Evolutionary conservation across 2,797 vertebrate species (phyloP).

Genomic region (Mycteria americana): DNA sequence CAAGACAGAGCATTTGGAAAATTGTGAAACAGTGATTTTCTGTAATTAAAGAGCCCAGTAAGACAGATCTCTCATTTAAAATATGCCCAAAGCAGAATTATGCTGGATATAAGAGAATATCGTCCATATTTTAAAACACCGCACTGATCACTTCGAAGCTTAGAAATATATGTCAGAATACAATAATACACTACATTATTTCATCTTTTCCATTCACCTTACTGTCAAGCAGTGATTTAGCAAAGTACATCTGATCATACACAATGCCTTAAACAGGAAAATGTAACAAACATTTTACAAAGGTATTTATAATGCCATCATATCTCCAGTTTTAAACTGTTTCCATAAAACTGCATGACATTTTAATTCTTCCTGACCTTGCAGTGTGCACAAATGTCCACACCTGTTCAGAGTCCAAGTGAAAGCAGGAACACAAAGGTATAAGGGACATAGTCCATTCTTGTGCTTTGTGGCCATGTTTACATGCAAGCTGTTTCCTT

Average conservation of each 20-base stretch:
- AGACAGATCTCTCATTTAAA: conserved; percentile 45
- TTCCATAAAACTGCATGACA: not conserved
- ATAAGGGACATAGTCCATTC: not conserved
- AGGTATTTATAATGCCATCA: not conserved
- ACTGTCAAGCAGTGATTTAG: conserved; percentile 24
- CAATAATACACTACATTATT: conserved; percentile 27
- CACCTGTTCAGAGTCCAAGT: not conserved
- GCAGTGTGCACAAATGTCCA: not conserved
- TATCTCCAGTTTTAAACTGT: not conserved
- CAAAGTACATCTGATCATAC: not conserved
- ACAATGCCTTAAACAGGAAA: not conserved
- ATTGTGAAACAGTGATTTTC: conserved; percentile 12
- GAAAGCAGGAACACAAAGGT: not conserved
- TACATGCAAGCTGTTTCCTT: not conserved
- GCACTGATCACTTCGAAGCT: conserved; percentile 17
- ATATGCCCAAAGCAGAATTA: conserved; percentile 26
- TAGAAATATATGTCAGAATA: conserved; percentile 18
- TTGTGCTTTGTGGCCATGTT: not conserved
- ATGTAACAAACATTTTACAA: not conserved
- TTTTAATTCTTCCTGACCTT: not conserved
- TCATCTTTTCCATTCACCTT: conserved; percentile 47
- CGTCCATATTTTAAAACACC: conserved; percentile 18
- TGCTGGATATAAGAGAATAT: not conserved
- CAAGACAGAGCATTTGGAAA: conserved; percentile 21
- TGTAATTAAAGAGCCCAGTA: conserved; percentile 25